Conservation (phyloP, 2,113 vertebrate genomes). For the Gobius niger region DNA sequence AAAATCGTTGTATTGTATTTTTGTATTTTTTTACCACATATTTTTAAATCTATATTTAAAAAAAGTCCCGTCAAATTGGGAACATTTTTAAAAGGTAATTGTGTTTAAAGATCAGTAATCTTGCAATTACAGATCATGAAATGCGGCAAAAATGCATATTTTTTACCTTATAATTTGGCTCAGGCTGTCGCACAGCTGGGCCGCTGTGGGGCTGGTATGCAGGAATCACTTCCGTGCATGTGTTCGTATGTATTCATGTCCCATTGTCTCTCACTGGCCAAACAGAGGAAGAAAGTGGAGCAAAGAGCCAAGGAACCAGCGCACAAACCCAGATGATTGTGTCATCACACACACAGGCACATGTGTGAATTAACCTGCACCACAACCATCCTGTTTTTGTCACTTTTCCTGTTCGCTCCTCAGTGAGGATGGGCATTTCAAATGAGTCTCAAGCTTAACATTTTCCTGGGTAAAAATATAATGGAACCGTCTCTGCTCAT, state of each 20-base stretch:
- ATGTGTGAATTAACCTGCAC: constrained; percentile 31
- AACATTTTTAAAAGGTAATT: background rate
- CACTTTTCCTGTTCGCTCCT: constrained; percentile 46
- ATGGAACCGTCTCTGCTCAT: constrained; percentile 2
- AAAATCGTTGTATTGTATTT: no score
- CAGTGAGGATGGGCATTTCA: constrained; percentile 12
- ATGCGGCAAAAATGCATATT: background rate
- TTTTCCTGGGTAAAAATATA: constrained; percentile 6
- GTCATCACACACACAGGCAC: constrained; percentile 27
- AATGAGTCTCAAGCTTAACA: background rate
- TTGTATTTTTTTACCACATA: no score
- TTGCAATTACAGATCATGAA: no score
- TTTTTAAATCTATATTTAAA: background rate
- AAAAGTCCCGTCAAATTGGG: no score
- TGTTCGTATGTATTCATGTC: constrained; percentile 32
- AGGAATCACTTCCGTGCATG: constrained; percentile 55
- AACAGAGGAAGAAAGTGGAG: constrained; percentile 43
- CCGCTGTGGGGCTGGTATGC: constrained; percentile 55
- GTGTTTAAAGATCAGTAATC: background rate
- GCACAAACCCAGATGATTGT: constrained; percentile 37
- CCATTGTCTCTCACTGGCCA: constrained; percentile 62
- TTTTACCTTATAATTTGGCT: constrained; percentile 4
- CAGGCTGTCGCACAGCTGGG: constrained; percentile 44
- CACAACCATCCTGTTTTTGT: constrained; percentile 63
- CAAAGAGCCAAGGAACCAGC: constrained; percentile 5